phyloP scores from a whole-genome alignment of 1,140 invertebrate genomes.

The Ips nitidus region DNA sequence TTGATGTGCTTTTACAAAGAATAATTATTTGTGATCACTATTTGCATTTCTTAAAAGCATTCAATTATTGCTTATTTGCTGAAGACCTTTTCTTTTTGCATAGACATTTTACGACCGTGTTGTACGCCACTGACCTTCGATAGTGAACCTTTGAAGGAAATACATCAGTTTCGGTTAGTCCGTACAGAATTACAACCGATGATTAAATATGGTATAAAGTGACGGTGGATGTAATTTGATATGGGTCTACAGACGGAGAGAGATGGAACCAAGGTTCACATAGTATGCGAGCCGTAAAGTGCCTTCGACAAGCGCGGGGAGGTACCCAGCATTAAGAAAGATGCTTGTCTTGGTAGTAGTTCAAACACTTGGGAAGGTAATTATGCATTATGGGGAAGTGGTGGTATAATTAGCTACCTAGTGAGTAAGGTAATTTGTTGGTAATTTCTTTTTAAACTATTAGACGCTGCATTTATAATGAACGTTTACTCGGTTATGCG shows the following conservation, averaged over 20 bases:
- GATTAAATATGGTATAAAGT: slow-evolving; percentile 21
- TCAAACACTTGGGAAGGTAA: slow-evolving; percentile 1
- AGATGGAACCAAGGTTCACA: slow-evolving; percentile 4
- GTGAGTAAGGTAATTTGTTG: slow-evolving; percentile 2
- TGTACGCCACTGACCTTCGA: background rate
- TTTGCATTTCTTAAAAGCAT: no score
- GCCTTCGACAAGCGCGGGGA: slow-evolving; percentile 16
- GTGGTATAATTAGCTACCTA: background rate
- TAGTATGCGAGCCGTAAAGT: slow-evolving; percentile 14
- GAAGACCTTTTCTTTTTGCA: no score
- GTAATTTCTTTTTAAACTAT: background rate
- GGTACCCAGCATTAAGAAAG: background rate
- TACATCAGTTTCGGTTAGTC: slow-evolving; percentile 12
- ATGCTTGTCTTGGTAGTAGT: background rate
- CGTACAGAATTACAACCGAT: slow-evolving; percentile 19
- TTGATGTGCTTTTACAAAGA: no score
- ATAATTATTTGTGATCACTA: no score
- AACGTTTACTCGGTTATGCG: background rate
- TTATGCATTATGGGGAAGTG: background rate
- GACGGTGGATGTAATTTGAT: slow-evolving; percentile 20
- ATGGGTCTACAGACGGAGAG: slow-evolving; percentile 8
- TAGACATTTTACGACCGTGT: no score
- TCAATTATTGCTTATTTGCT: no score
- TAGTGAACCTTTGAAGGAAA: slow-evolving; percentile 6
- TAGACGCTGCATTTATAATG: background rate